Evolutionary conservation across 2,797 vertebrate species (phyloP), one percentile per base, ranked within the genome.

Genomic region (Muscicapa comitata): DNA sequence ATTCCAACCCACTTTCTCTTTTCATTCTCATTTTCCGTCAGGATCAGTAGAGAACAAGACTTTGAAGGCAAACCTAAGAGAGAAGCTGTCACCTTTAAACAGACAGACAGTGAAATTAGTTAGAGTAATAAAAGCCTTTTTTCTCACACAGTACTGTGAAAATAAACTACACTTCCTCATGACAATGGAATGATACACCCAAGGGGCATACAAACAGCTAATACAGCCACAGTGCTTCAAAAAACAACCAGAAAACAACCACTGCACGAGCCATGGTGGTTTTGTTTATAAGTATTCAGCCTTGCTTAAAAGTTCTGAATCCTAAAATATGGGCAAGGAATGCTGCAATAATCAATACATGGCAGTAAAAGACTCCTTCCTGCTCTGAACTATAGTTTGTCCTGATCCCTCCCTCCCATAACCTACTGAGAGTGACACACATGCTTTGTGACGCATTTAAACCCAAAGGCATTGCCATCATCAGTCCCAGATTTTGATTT

Each of bases 1-100:
- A 99, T 99, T 78, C 99, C 98, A 67, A 99, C 99, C 99, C 99
- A 99, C 96, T 99, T 99, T 95, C 98, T 98, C 97, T 99, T 99
- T 92, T 99, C 99, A 9, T 97, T 98, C 95, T 99, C 99, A 10
- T 98, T 99, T 97, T 99, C 99, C 0, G 99, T 99, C 97, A 99
- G 98, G 57, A 99, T 98, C 96, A 99, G 98, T 51, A 99, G 98
- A 37, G 99, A 99, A 93, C 98, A 98, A 5, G 98, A 98, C 84
- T 98, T 98, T 18, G 98, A 98, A 91, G 99, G 98, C 2, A 98
- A 97, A 94, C 98, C 98, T 97, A 99, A 97, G 97, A 99, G 98
- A 33, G 99, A 99, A 16, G 99, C 98, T 6, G 99, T 99, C 97
- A 99, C 99, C 99, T 99, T 95, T 79, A 97, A 74, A 95, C 10